Evolutionary conservation across 1,140 invertebrate species (phyloP).

Genomic region (Pantala flavescens): DNA sequence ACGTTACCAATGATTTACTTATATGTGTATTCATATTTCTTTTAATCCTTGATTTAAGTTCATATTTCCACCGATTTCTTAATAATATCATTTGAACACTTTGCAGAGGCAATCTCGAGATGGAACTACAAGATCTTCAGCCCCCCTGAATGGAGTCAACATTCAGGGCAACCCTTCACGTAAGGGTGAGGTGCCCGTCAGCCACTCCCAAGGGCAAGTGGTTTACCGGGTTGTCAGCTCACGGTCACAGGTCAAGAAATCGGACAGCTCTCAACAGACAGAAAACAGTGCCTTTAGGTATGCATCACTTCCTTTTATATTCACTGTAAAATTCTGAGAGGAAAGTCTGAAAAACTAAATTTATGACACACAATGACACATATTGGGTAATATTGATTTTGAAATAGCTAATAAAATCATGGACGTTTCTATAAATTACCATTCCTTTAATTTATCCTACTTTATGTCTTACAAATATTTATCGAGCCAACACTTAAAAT

Average conservation of each 20-base stretch:
- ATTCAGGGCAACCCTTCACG: background rate
- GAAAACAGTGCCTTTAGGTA: slow-evolving; percentile 45
- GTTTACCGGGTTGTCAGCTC: slow-evolving; percentile 39
- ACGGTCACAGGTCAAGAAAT: slow-evolving; percentile 41
- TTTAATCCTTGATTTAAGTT: background rate
- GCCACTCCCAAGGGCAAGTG: slow-evolving; percentile 23
- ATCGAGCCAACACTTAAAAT: too few species aligned
- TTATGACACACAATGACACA: too few species aligned
- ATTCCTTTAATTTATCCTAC: too few species aligned
- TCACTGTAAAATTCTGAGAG: too few species aligned
- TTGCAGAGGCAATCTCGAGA: background rate
- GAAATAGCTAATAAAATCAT: too few species aligned
- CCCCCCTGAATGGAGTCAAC: background rate
- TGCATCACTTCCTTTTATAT: slow-evolving; percentile 15
- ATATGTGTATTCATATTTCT: background rate
- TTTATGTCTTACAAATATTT: too few species aligned
- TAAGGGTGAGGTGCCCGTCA: background rate
- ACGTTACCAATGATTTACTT: too few species aligned
- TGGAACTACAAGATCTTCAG: background rate
- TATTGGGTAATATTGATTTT: too few species aligned
- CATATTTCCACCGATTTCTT: background rate
- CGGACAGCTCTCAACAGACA: slow-evolving; percentile 47
- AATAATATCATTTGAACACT: background rate
- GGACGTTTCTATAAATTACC: too few species aligned
- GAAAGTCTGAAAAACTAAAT: too few species aligned